Percentiles rank a stretch among this genome's conserved stretches.
phyloP scores from a whole-genome alignment of 2,113 vertebrate genomes.

The Perca schrenkii region DNA sequence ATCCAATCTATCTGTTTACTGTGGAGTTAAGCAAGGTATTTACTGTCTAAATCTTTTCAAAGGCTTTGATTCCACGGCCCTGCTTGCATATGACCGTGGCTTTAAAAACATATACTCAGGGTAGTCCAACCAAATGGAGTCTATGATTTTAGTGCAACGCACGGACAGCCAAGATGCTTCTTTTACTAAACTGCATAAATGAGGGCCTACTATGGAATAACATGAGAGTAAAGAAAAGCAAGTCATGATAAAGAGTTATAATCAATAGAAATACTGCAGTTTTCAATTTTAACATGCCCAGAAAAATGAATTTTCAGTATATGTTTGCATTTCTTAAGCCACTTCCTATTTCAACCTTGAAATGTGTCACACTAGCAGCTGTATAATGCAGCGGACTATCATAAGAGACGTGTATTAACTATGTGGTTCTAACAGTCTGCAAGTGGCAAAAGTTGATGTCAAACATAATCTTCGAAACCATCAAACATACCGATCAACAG shows the following conservation, averaged over 20 bases:
- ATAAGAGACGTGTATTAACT: background rate
- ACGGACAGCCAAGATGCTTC: background rate
- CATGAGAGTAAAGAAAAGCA: background rate
- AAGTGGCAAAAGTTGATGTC: background rate
- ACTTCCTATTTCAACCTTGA: background rate
- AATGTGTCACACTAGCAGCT: background rate
- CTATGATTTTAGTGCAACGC: background rate
- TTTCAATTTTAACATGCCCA: background rate
- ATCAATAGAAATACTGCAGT: background rate
- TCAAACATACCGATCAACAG: background rate
- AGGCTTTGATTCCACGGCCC: slow-evolving; percentile 53
- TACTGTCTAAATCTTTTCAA: slow-evolving; percentile 69
- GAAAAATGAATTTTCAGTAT: background rate
- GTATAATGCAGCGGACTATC: background rate
- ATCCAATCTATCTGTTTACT: slow-evolving; percentile 69
- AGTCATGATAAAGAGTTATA: background rate
- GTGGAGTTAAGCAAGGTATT: slow-evolving; percentile 65
- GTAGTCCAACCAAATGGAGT: background rate
- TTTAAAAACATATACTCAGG: slow-evolving; percentile 14
- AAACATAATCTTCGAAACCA: too few relatives aligned
- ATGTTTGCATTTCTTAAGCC: background rate
- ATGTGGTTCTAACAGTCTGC: background rate
- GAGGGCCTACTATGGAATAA: background rate
- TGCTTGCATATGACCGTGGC: slow-evolving; percentile 20
- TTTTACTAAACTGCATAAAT: background rate